Evolutionary conservation across 2,113 vertebrate species (phyloP), one percentile per base, ranked within the genome.

Genomic region (Cavia aperea): DNA sequence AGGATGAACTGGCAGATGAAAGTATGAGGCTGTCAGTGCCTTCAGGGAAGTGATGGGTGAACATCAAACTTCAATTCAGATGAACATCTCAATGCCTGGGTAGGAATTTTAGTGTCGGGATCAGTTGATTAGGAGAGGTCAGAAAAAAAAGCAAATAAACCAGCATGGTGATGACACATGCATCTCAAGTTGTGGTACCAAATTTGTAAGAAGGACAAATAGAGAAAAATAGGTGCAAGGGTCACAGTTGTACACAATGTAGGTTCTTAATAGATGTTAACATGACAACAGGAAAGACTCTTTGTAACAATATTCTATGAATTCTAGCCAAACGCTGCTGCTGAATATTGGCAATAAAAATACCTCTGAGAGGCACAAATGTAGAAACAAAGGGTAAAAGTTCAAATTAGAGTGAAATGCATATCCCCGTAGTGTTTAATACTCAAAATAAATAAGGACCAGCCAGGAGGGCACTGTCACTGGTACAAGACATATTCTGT

Each of bases 51-150:
- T 86, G 85, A 95, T 94, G 82, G 86, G 87, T 90, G 93, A 92
- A 94, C 73, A 96, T 96, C 95, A 95, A 75, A 93, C 94, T 94
- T 96, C 87, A 79, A 66, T 93, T 95, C 93, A 62, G 88, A 93
- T 93, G 91, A 96, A 93, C 88, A 89, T 95, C 91, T 94, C 86
- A 86, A 84, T 5, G 4, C 83, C 58, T 66, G 26, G 31, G 51
- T 88, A 85, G 78, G 39, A 79, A 90, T 84, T 92, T 92, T 70
- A 43, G 82, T 90, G 33, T 83, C 3, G 0, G 66, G 77, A 86
- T 93, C 39, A 16, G 58, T 72, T 92, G 56, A 86, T 62, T 51
- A 58, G 56, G 36, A 93, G 56, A 73, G 43, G 31, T 39, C 65
- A 16, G 21, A 63, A 72, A 39, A 49, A 24, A 88, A 46, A 94